These are phyloP conservation scores for Ochlodes sylvanus DNA, from an alignment of 2,888 invertebrate genomes.

Conservation along the genomic window DNA sequence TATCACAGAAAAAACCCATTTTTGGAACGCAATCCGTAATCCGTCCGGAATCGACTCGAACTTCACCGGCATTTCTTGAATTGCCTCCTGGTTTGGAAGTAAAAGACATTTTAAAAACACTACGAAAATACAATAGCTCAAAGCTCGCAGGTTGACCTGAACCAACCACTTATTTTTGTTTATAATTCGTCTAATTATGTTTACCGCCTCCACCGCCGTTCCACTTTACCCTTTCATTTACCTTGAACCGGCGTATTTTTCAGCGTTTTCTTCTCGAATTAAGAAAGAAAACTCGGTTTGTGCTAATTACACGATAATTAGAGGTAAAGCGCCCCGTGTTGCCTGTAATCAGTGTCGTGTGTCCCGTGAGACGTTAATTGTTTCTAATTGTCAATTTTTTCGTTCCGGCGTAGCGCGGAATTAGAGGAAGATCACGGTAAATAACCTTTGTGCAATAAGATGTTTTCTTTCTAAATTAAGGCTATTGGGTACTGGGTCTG, in stretches of 20 bases:
- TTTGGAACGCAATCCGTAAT: too few species aligned
- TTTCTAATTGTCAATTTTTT: constrained; percentile 41
- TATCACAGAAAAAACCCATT: too few species aligned
- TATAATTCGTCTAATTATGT: constrained; percentile 4
- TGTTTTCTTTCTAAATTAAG: constrained; percentile 32
- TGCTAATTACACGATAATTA: constrained; percentile 43
- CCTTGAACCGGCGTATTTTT: constrained; percentile 26
- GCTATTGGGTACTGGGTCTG: constrained; percentile 13
- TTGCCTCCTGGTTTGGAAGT: too few species aligned
- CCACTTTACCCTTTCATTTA: constrained; percentile 9
- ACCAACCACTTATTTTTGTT: constrained; percentile 1
- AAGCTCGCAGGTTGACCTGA: not conserved
- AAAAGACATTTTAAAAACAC: not conserved
- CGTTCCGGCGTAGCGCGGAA: constrained; percentile 10
- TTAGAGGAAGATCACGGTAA: constrained; percentile 27
- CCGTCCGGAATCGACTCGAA: too few species aligned
- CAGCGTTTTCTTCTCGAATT: constrained; percentile 25
- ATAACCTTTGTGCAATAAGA: constrained; percentile 30
- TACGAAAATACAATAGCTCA: not conserved
- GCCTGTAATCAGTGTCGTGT: constrained; percentile 54
- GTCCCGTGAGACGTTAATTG: constrained; percentile 37
- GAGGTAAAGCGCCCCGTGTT: constrained; percentile 42
- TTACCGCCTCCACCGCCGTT: not conserved
- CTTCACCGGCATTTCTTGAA: too few species aligned
- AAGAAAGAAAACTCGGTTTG: constrained; percentile 38